Base-by-base conservation (phyloP, 2,888 invertebrate species). In the Sphecodes monilicornis region DNA sequence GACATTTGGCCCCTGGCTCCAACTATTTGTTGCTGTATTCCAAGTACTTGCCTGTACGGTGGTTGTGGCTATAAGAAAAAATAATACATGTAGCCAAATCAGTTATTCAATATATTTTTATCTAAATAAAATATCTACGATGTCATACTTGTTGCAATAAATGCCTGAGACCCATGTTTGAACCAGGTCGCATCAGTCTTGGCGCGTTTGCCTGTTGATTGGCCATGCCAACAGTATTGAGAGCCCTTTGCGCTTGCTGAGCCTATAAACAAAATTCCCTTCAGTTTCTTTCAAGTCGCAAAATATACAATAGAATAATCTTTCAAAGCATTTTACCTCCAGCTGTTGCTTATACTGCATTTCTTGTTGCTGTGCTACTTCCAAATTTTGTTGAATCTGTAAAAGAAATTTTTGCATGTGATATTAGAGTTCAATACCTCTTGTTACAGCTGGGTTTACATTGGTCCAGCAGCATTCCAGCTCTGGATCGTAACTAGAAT, bases 131-230 rank as follows among this genome's bases (percentile, higher is more conserved):
- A 69, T 57, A 1, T 68, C 39, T 29, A 39, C 4, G 36, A 22
- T 46, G 26, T 26, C 57, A 66, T 95, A 97, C 97, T 96, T 97
- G 97, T 93, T 98, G 98, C 78, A 98, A 94, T 66, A 98, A 95
- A 94, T 98, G 97, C 22, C 97, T 95, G 18, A 98, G 95, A 0
- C 98, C 98, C 0, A 98, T 97, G 95, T 97, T 98, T 95, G 97
- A 96, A 69, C 96, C 95, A n/a, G 97, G 97, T 29, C 97, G 96
- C 95, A 98, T 97, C 95, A 97, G 96, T 92, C 97, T 95, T 91
- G 97, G 97, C 60, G 96, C 94, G 86, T 94, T 96, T 92, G 92
- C 91, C 86, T 94, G 95, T 81, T 95, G 95, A 78, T 93, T 93
- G 29, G 94, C 88, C 93, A 94, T 94, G 54, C 92, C 90, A 5